A percentile compares a stretch with the other conserved stretches of the same genome.
Evolutionary conservation across 2,888 invertebrate species (phyloP).

Genomic region (Eupithecia exiguata): DNA sequence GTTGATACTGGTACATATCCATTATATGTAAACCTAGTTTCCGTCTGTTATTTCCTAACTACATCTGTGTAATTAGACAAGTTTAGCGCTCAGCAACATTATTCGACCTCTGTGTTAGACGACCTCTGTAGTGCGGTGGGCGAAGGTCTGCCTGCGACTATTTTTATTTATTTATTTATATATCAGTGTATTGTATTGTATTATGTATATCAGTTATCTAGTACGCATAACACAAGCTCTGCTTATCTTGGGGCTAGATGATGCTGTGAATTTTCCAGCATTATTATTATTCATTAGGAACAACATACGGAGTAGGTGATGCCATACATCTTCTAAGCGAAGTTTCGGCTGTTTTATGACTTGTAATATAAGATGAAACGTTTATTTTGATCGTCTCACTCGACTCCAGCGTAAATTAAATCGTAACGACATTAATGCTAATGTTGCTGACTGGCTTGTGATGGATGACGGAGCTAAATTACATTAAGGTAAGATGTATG

Average conservation of each 20-base stretch:
- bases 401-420: constrained; percentile 55
- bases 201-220: no score
- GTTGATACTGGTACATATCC: no score
- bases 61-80: not conserved
- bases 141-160: no score
- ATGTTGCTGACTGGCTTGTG: constrained; percentile 41
- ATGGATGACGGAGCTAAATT: not conserved
- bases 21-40: not conserved
- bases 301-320: constrained; percentile 5
- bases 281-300: constrained; percentile 11
- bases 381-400: constrained; percentile 40
- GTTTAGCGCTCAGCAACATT: constrained; percentile 15
- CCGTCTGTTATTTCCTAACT: not conserved
- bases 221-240: no score
- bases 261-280: no score
- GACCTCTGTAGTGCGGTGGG: no score
- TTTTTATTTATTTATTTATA: no score
- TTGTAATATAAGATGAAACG: constrained; percentile 59
- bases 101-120: no score
- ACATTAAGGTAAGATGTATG: not conserved
- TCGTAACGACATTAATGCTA: constrained; percentile 60
- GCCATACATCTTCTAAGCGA: constrained; percentile 41
- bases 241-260: no score
- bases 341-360: constrained; percentile 55
- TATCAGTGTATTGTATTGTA: no score